phyloP scores from a whole-genome alignment of 1,140 invertebrate species.

The Pollicipes pollicipes region DNA sequence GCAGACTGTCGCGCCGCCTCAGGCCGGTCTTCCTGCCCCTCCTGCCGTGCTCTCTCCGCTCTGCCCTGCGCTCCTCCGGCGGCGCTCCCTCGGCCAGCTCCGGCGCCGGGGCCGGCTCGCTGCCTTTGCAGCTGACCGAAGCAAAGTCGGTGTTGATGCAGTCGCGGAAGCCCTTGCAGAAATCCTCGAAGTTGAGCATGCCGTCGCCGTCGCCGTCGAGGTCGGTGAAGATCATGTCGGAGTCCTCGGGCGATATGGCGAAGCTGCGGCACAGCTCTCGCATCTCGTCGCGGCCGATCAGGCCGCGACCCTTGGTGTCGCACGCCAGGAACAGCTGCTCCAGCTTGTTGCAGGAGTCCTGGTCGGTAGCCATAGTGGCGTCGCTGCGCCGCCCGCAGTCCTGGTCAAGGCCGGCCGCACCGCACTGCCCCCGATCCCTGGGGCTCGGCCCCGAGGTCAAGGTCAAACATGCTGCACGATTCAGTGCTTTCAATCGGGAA shows the following conservation, averaged over 20 bases:
- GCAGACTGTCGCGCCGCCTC: conserved; percentile 18
- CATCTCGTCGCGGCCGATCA: conserved; percentile 29
- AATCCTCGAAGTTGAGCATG: conserved; percentile 36
- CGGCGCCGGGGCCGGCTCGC: conserved; percentile 12
- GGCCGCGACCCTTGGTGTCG: conserved; percentile 27
- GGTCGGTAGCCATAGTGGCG: not conserved
- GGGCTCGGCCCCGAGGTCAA: too few species aligned
- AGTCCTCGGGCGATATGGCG: conserved; percentile 25
- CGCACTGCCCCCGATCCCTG: too few species aligned
- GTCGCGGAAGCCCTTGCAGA: conserved; percentile 34
- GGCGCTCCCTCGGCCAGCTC: conserved; percentile 15
- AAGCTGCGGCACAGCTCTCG: conserved; percentile 28
- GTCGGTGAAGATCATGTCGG: conserved; percentile 34
- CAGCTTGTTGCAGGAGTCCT: conserved; percentile 16
- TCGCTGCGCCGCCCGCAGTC: too few species aligned
- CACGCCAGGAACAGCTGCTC: conserved; percentile 28
- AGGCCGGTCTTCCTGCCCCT: conserved; percentile 7
- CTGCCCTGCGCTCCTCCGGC: conserved; percentile 17
- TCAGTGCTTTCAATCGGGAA: too few species aligned
- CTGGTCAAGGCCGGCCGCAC: too few species aligned
- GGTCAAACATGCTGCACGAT: too few species aligned
- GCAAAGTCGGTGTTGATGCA: conserved; percentile 20
- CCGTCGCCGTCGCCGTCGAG: conserved; percentile 39
- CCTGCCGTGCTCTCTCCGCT: conserved; percentile 13
- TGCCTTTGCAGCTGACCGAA: conserved; percentile 12